These are phyloP conservation scores for Nephila pilipes DNA, from an alignment of 1,140 invertebrate genomes.

Conservation along the genomic window DNA sequence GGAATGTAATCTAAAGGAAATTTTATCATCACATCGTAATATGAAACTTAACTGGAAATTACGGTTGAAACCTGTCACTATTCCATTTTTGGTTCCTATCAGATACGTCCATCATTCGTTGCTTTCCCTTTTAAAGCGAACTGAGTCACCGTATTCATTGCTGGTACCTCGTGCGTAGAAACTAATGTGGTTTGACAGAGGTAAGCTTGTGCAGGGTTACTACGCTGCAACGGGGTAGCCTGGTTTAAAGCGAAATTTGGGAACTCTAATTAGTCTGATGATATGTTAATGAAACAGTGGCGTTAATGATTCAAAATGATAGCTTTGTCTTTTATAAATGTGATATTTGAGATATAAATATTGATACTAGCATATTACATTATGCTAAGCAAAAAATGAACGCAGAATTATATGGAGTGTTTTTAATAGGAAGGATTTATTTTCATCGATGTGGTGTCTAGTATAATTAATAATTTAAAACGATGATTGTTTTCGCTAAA, in stretches of 20 bases:
- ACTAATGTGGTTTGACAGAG: conserved; percentile 43
- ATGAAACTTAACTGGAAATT: conserved; percentile 65
- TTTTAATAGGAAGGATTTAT: too few species aligned
- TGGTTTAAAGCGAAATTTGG: background rate
- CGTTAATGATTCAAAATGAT: too few species aligned
- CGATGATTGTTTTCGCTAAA: too few species aligned
- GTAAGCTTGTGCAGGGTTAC: background rate
- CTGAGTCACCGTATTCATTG: conserved; percentile 64
- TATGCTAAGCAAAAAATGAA: too few species aligned
- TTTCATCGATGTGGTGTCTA: too few species aligned
- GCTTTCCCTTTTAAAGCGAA: conserved; percentile 41
- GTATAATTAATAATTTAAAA: too few species aligned
- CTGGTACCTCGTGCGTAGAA: background rate
- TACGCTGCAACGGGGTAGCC: background rate
- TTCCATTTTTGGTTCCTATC: conserved; percentile 64
- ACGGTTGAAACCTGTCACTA: conserved; percentile 34
- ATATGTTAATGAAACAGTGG: too few species aligned
- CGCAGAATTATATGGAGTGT: too few species aligned
- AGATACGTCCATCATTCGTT: conserved; percentile 71
- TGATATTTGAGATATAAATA: too few species aligned
- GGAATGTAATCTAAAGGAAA: conserved; percentile 38
- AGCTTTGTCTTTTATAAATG: too few species aligned
- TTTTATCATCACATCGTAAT: background rate
- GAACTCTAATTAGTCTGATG: background rate
- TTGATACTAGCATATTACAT: too few species aligned